Conservation (phyloP, 2,797 vertebrate genomes). For the Pagetopsis macropterus region DNA sequence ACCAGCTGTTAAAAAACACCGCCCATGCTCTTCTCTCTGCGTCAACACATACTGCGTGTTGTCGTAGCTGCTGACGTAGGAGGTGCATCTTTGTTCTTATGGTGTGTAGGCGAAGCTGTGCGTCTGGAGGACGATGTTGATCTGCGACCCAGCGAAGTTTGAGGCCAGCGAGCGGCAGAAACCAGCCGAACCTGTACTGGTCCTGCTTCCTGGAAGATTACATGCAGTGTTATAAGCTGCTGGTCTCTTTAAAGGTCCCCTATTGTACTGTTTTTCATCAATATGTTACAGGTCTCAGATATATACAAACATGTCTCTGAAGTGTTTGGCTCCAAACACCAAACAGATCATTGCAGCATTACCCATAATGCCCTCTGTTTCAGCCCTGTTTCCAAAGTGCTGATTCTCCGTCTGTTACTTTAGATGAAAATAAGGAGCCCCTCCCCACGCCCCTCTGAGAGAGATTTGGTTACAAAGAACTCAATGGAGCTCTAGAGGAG, state of each 20-base stretch:
- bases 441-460: too few species aligned
- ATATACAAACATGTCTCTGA: too few species aligned
- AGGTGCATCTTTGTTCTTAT: conserved; percentile 77
- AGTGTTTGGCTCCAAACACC: too few species aligned
- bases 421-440: too few species aligned
- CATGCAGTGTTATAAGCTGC: not conserved
- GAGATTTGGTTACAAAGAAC: too few species aligned
- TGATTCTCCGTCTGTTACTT: too few species aligned
- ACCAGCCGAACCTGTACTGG: conserved; percentile 85
- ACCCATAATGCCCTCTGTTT: too few species aligned
- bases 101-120: conserved; percentile 69
- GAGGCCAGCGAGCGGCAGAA: conserved; percentile 79
- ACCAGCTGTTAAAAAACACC: not conserved
- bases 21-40: not conserved
- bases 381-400: too few species aligned
- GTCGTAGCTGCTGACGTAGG: conserved; percentile 72
- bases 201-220: conserved; percentile 74
- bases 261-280: too few species aligned
- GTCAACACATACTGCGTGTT: conserved; percentile 62
- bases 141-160: conserved; percentile 70
- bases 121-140: conserved; percentile 52
- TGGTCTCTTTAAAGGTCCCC: not conserved
- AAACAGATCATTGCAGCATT: too few species aligned
- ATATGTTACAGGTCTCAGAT: too few species aligned
- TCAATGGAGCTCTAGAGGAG: too few species aligned